A percentile compares a stretch with the other conserved stretches of the same genome.
These are phyloP conservation scores for Apogon talboti DNA, from an alignment of 2,797 vertebrate species.

Conservation along the genomic window DNA sequence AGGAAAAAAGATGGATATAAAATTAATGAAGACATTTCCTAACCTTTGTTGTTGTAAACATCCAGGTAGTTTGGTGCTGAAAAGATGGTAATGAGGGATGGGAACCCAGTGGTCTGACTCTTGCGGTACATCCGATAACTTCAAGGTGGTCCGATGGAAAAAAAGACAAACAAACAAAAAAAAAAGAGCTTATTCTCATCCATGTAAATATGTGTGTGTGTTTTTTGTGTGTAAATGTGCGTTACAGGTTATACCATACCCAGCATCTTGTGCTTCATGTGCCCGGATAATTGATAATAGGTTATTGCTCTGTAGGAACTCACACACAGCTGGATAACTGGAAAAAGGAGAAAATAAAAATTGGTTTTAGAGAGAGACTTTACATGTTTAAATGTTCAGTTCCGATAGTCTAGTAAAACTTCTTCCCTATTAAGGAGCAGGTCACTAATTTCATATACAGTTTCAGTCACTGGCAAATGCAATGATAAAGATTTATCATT, in stretches of 20 bases:
- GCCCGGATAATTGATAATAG: slow-evolving; percentile 98
- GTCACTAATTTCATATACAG: slow-evolving; percentile 22
- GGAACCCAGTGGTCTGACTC: slow-evolving; percentile 99
- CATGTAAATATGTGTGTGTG: slow-evolving; percentile 14
- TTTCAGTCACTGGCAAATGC: slow-evolving; percentile 26
- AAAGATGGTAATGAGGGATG: slow-evolving; percentile 99
- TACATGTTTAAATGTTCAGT: too few relatives aligned
- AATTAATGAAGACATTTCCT: too few relatives aligned
- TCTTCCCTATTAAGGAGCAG: neutral
- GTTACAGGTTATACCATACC: slow-evolving; percentile 82
- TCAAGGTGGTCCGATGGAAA: slow-evolving; percentile 9
- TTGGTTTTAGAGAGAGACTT: neutral
- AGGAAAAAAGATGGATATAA: neutral
- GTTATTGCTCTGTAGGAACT: slow-evolving; percentile 99
- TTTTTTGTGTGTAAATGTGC: slow-evolving; percentile 17
- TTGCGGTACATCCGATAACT: slow-evolving; percentile 99
- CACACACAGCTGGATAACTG: slow-evolving; percentile 98
- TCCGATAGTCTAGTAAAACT: neutral
- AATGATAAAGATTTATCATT: slow-evolving; percentile 43
- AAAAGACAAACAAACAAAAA: slow-evolving; percentile 21
- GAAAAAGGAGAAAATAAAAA: slow-evolving; percentile 36
- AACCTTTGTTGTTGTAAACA: slow-evolving; percentile 99
- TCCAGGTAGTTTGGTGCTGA: slow-evolving; percentile 99
- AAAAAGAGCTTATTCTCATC: slow-evolving; percentile 6
- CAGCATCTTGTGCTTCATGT: slow-evolving; percentile 97